Evolutionary conservation across 2,797 vertebrate species (phyloP).

Genomic region (Pterois miles): DNA sequence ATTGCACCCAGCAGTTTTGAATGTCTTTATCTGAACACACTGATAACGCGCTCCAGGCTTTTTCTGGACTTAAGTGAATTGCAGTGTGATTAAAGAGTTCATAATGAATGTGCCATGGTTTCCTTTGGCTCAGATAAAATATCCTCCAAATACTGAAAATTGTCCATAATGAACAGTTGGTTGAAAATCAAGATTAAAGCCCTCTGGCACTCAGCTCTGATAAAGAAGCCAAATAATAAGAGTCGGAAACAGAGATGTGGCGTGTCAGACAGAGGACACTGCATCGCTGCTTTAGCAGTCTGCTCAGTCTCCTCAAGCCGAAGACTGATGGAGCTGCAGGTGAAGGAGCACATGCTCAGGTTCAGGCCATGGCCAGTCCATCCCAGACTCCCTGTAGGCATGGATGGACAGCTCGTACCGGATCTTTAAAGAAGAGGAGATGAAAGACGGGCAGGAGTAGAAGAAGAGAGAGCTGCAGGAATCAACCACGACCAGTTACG

Average conservation of each 20-base stretch:
- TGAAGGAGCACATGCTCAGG: slow-evolving; percentile 9
- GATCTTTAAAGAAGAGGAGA: neutral
- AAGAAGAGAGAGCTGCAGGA: too few species aligned
- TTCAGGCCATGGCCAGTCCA: neutral
- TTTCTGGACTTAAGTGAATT: slow-evolving; percentile 56
- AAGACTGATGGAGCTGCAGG: neutral
- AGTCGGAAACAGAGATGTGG: neutral
- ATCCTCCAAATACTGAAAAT: slow-evolving; percentile 22
- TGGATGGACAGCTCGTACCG: neutral
- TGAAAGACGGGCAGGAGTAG: neutral
- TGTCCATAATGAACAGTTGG: neutral
- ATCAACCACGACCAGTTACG: too few species aligned
- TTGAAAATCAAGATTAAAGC: slow-evolving; percentile 24
- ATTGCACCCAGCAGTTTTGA: slow-evolving; percentile 45
- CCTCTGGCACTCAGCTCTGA: neutral
- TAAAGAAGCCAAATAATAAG: slow-evolving; percentile 23
- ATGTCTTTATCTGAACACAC: slow-evolving; percentile 15
- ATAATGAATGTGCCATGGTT: slow-evolving; percentile 19
- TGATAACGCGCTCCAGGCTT: slow-evolving; percentile 35
- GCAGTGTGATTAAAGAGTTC: slow-evolving; percentile 32
- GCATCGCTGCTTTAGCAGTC: neutral
- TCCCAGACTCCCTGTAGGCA: neutral
- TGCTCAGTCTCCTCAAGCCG: neutral
- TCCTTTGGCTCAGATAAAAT: slow-evolving; percentile 32
- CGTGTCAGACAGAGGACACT: neutral